Base-by-base conservation (phyloP, 2,797 vertebrate genomes). In the Diplodus puntazzo region DNA sequence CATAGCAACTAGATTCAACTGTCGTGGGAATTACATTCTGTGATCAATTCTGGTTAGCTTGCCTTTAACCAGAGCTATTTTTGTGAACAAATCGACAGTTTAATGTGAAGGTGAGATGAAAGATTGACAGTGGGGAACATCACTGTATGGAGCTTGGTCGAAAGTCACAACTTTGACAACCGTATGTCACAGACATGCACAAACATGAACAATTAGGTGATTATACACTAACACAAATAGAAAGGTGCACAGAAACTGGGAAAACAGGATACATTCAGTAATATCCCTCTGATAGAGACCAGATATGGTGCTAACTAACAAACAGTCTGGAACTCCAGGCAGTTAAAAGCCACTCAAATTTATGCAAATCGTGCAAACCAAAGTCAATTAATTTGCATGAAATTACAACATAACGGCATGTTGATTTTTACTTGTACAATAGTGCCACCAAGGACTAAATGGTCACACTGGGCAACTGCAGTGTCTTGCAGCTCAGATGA, bases 391-490 rank as follows among this genome's bases (percentile, higher is more conserved):
- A 63, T 43, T 34, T 57, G 16, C 2, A 55, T 49, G 17, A 1
- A 39, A 39, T 55, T 43, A 52, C n/a, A 69, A 45, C 16, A 57
- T 6, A 0, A 58, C 52, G 52, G 34, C 4, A 12, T 11, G 16
- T 21, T 43, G 12, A 27, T 39, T 13, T 55, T 8, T 48, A 25
- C 5, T 60, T 17, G 27, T 17, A 58, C 21, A 67, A 53, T 3
- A 71, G 62, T 27, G 10, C 18, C 71, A 23, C 39, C 34, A 3
- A 60, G 43, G 20, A 0, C 45, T 60, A 11, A 5, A 45, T 59
- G 54, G 21, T 18, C 49, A 73, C 21, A 62, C 74, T 66, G 74
- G 16, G 46, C 2, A 72, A 34, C 45, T 69, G 42, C 48, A 49
- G 20, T 58, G 13, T 59, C 25, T 23, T 64, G 42, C 66, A 45